Evolutionary conservation across 2,797 vertebrate genomes (phyloP), one percentile per base, ranked within the genome.

Genomic region (Lepilemur septentrionalis): DNA sequence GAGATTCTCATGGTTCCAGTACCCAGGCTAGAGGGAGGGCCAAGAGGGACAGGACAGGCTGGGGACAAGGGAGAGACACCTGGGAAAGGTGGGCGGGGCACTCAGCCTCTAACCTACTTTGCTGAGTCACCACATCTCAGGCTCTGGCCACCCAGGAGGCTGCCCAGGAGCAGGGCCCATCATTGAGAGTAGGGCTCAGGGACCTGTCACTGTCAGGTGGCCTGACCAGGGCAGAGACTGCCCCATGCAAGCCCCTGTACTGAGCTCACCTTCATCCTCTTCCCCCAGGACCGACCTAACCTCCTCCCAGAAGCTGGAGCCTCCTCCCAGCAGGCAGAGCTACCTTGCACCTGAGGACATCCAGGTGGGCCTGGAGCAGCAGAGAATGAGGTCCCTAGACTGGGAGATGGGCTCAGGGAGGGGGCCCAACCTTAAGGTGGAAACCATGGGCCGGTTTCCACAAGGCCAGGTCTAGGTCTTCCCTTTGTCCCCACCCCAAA

Each of bases 341-440:
- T 99, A 99, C 97, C 97, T 99, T 98, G 99, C 98, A 43, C 98
- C 99, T 41, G 99, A 99, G 11, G 99, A 99, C 96, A 99, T 99
- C 98, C 99, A 99, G 99, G 99, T 99, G 98, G 63, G 95, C 38
- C 70, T 88, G 57, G 65, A 23, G 35, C 7, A 41, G 6, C 78
- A 72, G 43, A 65, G 59, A 43, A 41, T 43, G 78, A 55, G 35
- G 38, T 50, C 41, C 14, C 67, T 28, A n/a, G 35, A 63, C n/a
- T 5, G 32, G 73, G 23, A 92, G 75, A 43, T 32, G 73, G 30
- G 14, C n/a, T 57, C 38, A 38, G 17, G 69, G 41, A 76, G 23
- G 43, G n/a, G 32, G 12, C 11, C 63, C 83, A 38, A 17, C 28
- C 20, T 7, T 12, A 46, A 95, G 52, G 52, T 63, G 89, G 57